Base-by-base conservation (phyloP, 2,888 invertebrate species). In the Nycteola revayana region DNA sequence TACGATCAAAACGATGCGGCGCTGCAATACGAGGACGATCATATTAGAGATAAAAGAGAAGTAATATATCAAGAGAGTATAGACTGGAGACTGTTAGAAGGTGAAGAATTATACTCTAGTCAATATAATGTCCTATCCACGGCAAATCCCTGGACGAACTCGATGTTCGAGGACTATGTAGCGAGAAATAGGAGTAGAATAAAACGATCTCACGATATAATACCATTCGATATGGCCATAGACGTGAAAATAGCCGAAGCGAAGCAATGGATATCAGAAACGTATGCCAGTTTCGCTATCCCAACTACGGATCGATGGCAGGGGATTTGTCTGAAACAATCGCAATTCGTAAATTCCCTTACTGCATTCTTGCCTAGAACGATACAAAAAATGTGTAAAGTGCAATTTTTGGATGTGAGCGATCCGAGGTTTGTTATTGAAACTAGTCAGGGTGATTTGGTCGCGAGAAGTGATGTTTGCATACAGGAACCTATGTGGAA, bases 201-300 rank as follows among this genome's bases (percentile, higher is more conserved):
- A 45, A 85, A 91, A 48, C 72, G 91, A 64, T 82, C 87, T 64
- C 77, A 78, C 48, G 62, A 61, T 31, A 48, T 70, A 56, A 62
- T 84, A 46, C 84, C 86, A 18, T 88, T 91, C 28, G 91, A 92
- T 67, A 90, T 92, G 73, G 88, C 91, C 24, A 85, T 93, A 57
- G 92, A 93, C 67, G 85, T 91, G 7, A 91, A 92, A 70, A 91
- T 94, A 45, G 90, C 93, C 6, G 94, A 94, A 60, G 95, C 95
- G 7, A 94, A 93, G 64, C 94, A 94, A 68, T 95, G 95, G 95
- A 93, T 94, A 65, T 93, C 95, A 8, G 96, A 96, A 75, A 96
- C 96, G 0, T 93, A 95, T 54, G 95, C 95, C 3, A 95, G 95
- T 20, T 96, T 94, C 70, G 93, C 95, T n/a, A 95, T 96, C 79